These are phyloP conservation scores for Darevskia mixta DNA, from an alignment of 2,797 vertebrate genomes.

Conservation along the genomic window DNA sequence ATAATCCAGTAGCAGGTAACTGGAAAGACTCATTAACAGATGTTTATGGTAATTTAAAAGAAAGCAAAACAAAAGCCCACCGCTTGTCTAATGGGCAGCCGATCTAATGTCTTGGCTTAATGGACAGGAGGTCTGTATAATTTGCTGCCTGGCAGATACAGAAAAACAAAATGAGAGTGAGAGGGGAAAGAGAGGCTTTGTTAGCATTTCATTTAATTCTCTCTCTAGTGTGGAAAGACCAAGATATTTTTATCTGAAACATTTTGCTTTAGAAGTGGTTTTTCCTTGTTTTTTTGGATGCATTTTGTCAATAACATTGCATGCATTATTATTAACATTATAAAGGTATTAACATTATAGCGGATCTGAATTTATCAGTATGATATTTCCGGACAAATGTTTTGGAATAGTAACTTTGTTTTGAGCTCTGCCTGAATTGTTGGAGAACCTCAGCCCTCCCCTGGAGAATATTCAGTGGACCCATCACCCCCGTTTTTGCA, in stretches of 20 bases:
- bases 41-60: constrained; percentile 12
- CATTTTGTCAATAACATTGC: too few species aligned
- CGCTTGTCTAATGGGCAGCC: constrained; percentile 27
- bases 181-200: neutral
- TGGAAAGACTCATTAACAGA: constrained; percentile 19
- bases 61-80: constrained; percentile 26
- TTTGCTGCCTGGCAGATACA: neutral
- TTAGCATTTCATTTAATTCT: neutral
- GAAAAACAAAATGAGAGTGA: neutral
- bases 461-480: too few species aligned
- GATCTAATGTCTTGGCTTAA: constrained; percentile 23
- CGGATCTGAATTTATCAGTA: too few species aligned
- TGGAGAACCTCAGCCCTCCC: too few species aligned
- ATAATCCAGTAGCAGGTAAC: constrained; percentile 29
- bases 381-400: too few species aligned
- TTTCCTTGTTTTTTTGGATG: neutral
- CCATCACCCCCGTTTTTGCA: too few species aligned
- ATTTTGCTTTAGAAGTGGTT: neutral
- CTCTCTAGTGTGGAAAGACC: neutral
- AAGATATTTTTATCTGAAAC: rapidly evolving
- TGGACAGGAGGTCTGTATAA: neutral
- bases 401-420: too few species aligned
- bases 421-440: too few species aligned
- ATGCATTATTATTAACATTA: too few species aligned
- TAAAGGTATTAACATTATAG: too few species aligned